Evolutionary conservation across 2,797 vertebrate species (phyloP).

Genomic region (Danio kyathit): DNA sequence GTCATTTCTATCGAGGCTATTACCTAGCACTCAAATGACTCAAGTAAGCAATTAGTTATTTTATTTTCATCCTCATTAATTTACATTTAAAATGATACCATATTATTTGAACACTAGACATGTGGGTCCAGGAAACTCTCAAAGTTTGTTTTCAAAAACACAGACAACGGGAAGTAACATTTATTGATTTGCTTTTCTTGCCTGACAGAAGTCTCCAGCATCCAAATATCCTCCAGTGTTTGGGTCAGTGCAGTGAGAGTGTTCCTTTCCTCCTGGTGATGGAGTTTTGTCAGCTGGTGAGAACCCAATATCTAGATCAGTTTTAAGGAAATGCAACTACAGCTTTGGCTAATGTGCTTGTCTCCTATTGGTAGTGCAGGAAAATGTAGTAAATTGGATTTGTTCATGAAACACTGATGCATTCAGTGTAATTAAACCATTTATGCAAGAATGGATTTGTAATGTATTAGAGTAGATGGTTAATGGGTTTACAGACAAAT

Average conservation of each 20-base stretch:
- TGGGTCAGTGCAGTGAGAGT: conserved; percentile 89
- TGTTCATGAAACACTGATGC: not conserved
- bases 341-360: not conserved
- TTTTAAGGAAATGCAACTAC: not conserved
- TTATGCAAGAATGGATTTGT: conserved; percentile 11
- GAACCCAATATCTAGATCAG: conserved; percentile 39
- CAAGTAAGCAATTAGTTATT: not conserved
- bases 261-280: conserved; percentile 91
- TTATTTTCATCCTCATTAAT: not conserved
- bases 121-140: conserved; percentile 30
- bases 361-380: not conserved
- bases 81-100: not conserved
- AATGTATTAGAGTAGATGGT: not conserved
- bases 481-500: not conserved
- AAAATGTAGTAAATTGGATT: not conserved
- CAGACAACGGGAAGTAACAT: conserved; percentile 8
- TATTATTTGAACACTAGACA: not conserved
- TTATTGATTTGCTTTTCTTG: conserved; percentile 25
- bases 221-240: conserved; percentile 91
- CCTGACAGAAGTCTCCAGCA: conserved; percentile 88
- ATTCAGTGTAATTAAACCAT: not conserved
- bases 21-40: not conserved
- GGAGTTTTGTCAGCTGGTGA: conserved; percentile 95
- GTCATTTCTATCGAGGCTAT: not conserved
- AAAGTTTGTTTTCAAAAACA: conserved; percentile 7